A percentile compares a stretch with the other conserved stretches of the same genome.
Conservation (phyloP, 1,140 invertebrate species). For the Muscidifurax raptorellus region DNA sequence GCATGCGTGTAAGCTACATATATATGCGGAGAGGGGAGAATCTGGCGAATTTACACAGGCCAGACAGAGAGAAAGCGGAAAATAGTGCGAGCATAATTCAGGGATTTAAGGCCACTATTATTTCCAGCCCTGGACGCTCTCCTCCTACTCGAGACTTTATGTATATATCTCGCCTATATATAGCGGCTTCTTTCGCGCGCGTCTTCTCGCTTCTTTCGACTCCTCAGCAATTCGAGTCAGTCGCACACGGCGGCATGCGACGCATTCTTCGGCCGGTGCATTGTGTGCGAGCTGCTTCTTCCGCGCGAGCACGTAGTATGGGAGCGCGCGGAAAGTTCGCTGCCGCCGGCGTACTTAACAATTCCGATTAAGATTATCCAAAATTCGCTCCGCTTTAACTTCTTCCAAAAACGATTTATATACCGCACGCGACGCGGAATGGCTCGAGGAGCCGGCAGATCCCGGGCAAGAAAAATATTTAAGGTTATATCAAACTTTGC, state of each 20-base stretch:
- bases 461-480: conserved; percentile 5
- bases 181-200: background rate
- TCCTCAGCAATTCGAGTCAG: conserved; percentile 37
- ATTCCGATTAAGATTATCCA: conserved; percentile 59
- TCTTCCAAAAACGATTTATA: background rate
- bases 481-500: conserved; percentile 16
- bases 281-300: background rate
- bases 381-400: conserved; percentile 15
- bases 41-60: conserved; percentile 14
- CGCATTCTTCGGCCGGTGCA: conserved; percentile 20
- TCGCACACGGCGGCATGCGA: too few relatives aligned
- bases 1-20: background rate
- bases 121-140: conserved; percentile 24
- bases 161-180: background rate
- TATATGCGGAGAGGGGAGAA: background rate
- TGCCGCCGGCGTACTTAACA: conserved; percentile 51
- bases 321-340: conserved; percentile 49
- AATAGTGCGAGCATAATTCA: conserved; percentile 57
- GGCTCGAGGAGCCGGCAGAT: too few relatives aligned
- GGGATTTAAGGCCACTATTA: conserved; percentile 56
- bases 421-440: background rate
- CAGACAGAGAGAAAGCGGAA: conserved; percentile 29
- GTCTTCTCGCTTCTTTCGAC: background rate
- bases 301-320: conserved; percentile 30
- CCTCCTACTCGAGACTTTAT: background rate